Conservation (phyloP, 92 coral and sea anemone genomes). For the Hydrozoanthus gracilis region DNA sequence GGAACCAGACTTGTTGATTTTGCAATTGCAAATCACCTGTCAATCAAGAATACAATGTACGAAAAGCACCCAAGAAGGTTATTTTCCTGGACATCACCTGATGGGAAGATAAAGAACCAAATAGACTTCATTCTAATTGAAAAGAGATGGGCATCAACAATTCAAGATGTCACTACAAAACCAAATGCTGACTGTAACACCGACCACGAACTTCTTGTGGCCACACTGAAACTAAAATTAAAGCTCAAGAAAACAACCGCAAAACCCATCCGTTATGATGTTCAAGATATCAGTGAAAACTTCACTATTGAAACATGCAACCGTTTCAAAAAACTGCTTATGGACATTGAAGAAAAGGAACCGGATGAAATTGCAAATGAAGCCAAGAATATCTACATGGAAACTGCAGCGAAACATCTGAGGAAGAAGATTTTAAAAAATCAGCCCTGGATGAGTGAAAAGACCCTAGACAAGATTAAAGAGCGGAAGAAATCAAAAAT, state of each 20-base stretch:
- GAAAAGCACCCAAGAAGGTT: not conserved
- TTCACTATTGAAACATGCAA: constrained; percentile 14
- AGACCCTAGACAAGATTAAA: not conserved
- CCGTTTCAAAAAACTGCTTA: not conserved
- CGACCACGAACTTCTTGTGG: constrained; percentile 15
- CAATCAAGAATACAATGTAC: not conserved
- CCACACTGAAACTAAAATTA: not conserved
- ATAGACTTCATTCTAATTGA: not conserved
- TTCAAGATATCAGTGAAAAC: not conserved
- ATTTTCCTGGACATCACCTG: not conserved
- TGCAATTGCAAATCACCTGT: not conserved
- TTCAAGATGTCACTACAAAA: not conserved
- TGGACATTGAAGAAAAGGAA: constrained; percentile 1
- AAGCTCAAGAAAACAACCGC: not conserved
- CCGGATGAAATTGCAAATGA: not conserved
- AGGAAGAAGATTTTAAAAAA: not conserved
- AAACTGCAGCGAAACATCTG: not conserved
- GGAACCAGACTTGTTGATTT: not conserved
- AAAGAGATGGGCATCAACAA: not conserved
- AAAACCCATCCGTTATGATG: constrained; percentile 2
- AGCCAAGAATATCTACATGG: constrained; percentile 19
- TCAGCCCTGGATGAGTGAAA: not conserved
- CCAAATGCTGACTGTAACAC: constrained; percentile 13
- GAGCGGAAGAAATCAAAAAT: not conserved
- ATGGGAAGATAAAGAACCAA: not conserved